Base-by-base conservation (phyloP, 2,113 vertebrate genomes). In the Chamaetylas fuelleborni region DNA sequence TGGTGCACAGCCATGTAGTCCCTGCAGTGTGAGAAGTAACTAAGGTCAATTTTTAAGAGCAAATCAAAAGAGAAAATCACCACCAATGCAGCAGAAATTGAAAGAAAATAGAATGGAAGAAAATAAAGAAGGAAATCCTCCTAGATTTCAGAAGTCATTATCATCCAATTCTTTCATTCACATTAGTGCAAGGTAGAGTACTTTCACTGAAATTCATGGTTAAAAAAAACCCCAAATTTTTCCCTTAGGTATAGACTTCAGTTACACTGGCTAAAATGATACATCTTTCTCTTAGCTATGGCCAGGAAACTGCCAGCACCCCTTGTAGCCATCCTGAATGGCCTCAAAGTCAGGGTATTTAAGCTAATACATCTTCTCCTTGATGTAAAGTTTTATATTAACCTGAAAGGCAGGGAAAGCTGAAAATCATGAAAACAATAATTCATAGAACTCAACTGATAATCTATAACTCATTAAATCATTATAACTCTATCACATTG, bases 381-480 rank as follows among this genome's bases (percentile, higher is more conserved):
- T 43, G 15, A 48, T 67, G n/a, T 40, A 31, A 79, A 50, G 24
- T 40, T 91, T 88, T 56, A 45, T 19, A 50, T 72, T 76, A 72
- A 61, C 25, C 54, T 94, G n/a, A 33, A 72, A 81, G 43, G 14
- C 13, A 3, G 78, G 13, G 17, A 69, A n/a, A 76, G 17, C 7
- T 81, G 51, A 88, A 90, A 94, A 90, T 72, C 28, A 29, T 50
- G 23, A 31, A 88, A 88, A 61, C 5, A 50, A 13, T 45, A 88
- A 65, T 57, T 90, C 45, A 45, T 5, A 86, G 18, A 94, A 85
- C n/a, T 72, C 40, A 69, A 0, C 10, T 61, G 57, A 53, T 69
- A 82, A 89, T 19, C 28, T 72, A 13, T 48, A 76, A 90, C 53
- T 93, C 81, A 80, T 95, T 80, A 94, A 92, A 90, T 88, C 66